These are phyloP conservation scores for Garrulus glandarius DNA, from an alignment of 2,797 vertebrate species.

Conservation along the genomic window DNA sequence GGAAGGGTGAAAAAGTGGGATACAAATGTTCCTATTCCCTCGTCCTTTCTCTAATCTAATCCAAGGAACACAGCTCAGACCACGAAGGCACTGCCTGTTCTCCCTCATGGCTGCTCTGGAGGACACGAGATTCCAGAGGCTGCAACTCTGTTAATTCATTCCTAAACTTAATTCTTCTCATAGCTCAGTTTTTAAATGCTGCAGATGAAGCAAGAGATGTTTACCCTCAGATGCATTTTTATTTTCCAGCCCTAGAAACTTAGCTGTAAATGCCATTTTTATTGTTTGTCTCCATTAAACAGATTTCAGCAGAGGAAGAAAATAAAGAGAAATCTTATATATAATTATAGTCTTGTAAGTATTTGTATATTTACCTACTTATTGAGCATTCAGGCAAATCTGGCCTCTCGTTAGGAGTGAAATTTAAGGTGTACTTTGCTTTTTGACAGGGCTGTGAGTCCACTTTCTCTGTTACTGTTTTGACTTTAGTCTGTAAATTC, in stretches of 20 bases:
- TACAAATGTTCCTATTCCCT: background rate
- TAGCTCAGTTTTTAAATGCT: background rate
- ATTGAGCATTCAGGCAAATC: background rate
- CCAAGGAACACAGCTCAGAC: background rate
- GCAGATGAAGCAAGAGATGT: slow-evolving; percentile 44
- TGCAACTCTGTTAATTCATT: background rate
- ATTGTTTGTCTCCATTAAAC: background rate
- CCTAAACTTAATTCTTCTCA: background rate
- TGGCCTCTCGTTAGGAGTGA: background rate
- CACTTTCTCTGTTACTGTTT: background rate
- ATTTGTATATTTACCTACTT: background rate
- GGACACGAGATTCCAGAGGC: background rate
- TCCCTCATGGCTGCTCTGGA: background rate
- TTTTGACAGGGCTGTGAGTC: background rate
- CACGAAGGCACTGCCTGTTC: background rate
- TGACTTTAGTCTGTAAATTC: background rate
- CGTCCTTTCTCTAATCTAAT: background rate
- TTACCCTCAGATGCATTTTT: slow-evolving; percentile 21
- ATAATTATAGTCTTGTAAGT: background rate
- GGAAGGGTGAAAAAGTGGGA: background rate
- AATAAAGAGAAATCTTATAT: background rate
- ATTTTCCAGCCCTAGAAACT: slow-evolving; percentile 55
- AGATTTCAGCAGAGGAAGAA: background rate
- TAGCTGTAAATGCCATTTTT: slow-evolving; percentile 35
- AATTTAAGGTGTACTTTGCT: background rate